Evolutionary conservation across 1,140 invertebrate genomes (phyloP).

Genomic region (Pachyrhynchus sulphureomaculatus): DNA sequence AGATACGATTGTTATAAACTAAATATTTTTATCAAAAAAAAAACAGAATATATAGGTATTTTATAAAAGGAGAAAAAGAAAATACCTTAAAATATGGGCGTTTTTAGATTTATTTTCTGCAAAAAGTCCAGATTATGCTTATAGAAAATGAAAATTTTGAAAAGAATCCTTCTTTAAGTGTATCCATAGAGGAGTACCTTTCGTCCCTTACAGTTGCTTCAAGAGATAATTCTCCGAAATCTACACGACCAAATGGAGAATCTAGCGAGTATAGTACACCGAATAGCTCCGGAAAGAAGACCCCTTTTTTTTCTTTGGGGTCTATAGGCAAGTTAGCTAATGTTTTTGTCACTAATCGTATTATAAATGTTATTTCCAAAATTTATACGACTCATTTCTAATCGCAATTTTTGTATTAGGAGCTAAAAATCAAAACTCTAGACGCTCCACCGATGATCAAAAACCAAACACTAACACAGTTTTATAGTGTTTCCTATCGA

Average conservation of each 20-base stretch:
- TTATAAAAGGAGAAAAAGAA: not conserved
- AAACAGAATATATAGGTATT: too few species aligned
- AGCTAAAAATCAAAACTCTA: not conserved
- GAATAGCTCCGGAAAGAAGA: slow-evolving; percentile 1
- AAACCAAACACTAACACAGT: slow-evolving; percentile 48
- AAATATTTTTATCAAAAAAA: too few species aligned
- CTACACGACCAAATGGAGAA: slow-evolving; percentile 28
- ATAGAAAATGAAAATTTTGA: slow-evolving; percentile 35
- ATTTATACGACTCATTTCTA: not conserved
- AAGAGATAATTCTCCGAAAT: slow-evolving; percentile 39
- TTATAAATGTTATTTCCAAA: too few species aligned
- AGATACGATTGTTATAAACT: too few species aligned
- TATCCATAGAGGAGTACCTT: slow-evolving; percentile 38
- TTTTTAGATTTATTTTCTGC: slow-evolving; percentile 56
- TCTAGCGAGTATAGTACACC: not conserved
- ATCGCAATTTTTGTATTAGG: not conserved
- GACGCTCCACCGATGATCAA: not conserved
- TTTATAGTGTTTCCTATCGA: slow-evolving; percentile 66
- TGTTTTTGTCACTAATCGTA: too few species aligned
- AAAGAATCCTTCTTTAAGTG: slow-evolving; percentile 29
- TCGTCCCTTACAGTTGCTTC: slow-evolving; percentile 34
- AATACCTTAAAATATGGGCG: not conserved
- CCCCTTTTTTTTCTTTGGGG: slow-evolving; percentile 21
- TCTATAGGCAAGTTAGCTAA: slow-evolving; percentile 35
- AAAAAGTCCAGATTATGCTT: slow-evolving; percentile 46